Evolutionary conservation across 2,888 invertebrate species (phyloP).

Genomic region (Portevinia maculata): DNA sequence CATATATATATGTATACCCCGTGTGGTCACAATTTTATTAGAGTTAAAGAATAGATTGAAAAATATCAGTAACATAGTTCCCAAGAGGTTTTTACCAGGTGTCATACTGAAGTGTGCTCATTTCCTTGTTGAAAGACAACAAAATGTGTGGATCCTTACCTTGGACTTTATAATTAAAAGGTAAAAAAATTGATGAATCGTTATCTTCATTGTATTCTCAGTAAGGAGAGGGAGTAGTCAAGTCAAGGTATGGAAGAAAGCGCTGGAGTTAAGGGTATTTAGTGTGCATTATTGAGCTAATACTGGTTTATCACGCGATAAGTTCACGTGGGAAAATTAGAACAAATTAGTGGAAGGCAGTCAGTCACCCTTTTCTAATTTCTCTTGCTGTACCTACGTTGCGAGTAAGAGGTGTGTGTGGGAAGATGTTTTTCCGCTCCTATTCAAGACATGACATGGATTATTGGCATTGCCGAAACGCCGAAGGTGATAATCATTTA

Average conservation of each 20-base stretch:
- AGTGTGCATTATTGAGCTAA: slow-evolving; percentile 78
- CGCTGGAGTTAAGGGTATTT: slow-evolving; percentile 78
- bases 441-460: slow-evolving; percentile 54
- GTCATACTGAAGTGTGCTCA: slow-evolving; percentile 70
- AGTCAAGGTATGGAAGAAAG: slow-evolving; percentile 27
- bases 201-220: slow-evolving; percentile 21
- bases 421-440: slow-evolving; percentile 76
- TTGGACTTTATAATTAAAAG: slow-evolving; percentile 15
- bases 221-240: slow-evolving; percentile 11
- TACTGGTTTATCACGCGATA: slow-evolving; percentile 80
- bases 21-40: slow-evolving; percentile 47
- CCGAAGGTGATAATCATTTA: slow-evolving; percentile 45
- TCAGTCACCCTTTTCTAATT: slow-evolving; percentile 27
- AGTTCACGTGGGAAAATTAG: slow-evolving; percentile 81
- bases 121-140: slow-evolving; percentile 48
- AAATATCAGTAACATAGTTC: slow-evolving; percentile 40
- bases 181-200: slow-evolving; percentile 30
- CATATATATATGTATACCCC: slow-evolving; percentile 27
- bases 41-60: slow-evolving; percentile 40
- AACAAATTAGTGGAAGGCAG: slow-evolving; percentile 64
- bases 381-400: slow-evolving; percentile 16
- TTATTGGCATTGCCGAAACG: slow-evolving; percentile 38
- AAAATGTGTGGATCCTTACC: slow-evolving; percentile 54
- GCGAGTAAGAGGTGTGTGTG: slow-evolving; percentile 79
- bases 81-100: slow-evolving; percentile 66